A percentile compares a stretch with the other conserved stretches of the same genome.
Conservation (phyloP, 1,140 invertebrate species). For the Forficula auricularia region DNA sequence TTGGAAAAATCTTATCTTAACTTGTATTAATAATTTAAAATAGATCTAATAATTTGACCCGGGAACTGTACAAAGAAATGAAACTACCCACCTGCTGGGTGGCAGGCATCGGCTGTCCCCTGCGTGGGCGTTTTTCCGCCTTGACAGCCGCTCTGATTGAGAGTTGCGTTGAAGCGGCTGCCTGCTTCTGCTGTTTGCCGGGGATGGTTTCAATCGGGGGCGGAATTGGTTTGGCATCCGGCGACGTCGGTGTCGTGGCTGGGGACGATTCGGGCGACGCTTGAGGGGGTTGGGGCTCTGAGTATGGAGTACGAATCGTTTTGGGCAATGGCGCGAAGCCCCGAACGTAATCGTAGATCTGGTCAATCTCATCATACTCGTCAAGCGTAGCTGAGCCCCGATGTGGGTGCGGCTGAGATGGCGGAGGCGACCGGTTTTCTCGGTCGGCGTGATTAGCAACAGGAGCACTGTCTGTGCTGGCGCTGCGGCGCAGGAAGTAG, state of each 20-base stretch:
- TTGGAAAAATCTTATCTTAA: no score
- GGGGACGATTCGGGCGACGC: conserved; percentile 18
- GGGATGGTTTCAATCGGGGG: conserved; percentile 82
- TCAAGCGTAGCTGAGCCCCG: conserved; percentile 26
- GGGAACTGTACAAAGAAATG: no score
- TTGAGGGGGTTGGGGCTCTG: conserved; percentile 27
- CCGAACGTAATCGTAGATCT: conserved; percentile 88
- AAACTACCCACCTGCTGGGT: no score
- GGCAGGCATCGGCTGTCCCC: conserved; percentile 9
- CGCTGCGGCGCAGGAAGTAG: conserved; percentile 47
- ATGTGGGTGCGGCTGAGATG: no score
- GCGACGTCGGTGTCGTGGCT: conserved; percentile 8
- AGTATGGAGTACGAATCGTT: conserved; percentile 49
- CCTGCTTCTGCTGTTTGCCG: conserved; percentile 43
- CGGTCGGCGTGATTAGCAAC: conserved; percentile 11
- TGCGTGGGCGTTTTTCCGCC: conserved; percentile 45
- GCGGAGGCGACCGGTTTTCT: no score
- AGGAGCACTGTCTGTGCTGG: conserved; percentile 42
- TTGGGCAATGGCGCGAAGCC: conserved; percentile 78
- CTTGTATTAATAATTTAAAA: no score
- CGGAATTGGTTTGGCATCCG: conserved; percentile 59
- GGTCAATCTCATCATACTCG: conserved; percentile 90
- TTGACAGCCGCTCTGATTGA: conserved; percentile 20
- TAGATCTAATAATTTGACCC: no score
- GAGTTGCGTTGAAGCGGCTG: neutral